These are phyloP conservation scores for Zoroaster sp. DNA, from an alignment of 53 echinoderm and acorn worm genomes.

Conservation along the genomic window DNA sequence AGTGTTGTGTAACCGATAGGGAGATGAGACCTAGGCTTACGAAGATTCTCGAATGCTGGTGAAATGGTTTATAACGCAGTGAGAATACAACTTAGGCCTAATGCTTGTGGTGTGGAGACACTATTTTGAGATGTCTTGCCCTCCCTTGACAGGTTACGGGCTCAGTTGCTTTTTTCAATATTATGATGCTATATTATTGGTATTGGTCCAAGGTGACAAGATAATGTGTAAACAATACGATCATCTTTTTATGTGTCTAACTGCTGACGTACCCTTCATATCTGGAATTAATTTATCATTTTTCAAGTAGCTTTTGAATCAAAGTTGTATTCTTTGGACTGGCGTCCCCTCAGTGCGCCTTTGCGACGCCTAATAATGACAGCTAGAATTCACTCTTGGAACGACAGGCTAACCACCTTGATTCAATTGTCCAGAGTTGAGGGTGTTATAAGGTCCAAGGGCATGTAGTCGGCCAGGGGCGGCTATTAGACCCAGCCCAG, in stretches of 20 bases:
- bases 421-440: background rate
- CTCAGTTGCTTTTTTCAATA: no score
- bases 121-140: no score
- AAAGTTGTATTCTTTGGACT: background rate
- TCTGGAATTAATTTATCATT: conserved; percentile 30
- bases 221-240: background rate
- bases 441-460: conserved; percentile 1
- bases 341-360: background rate
- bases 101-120: no score
- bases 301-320: background rate
- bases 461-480: background rate
- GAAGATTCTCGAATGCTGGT: no score
- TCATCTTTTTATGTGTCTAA: background rate
- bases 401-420: background rate
- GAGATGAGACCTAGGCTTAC: no score
- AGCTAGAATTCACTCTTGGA: background rate
- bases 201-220: background rate
- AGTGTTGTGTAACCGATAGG: no score
- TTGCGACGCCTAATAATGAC: background rate
- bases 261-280: background rate
- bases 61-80: no score
- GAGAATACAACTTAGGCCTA: no score
- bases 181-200: background rate
- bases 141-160: no score
- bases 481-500: background rate